phyloP scores from a whole-genome alignment of 2,113 vertebrate species.

The Percina caprodes region DNA sequence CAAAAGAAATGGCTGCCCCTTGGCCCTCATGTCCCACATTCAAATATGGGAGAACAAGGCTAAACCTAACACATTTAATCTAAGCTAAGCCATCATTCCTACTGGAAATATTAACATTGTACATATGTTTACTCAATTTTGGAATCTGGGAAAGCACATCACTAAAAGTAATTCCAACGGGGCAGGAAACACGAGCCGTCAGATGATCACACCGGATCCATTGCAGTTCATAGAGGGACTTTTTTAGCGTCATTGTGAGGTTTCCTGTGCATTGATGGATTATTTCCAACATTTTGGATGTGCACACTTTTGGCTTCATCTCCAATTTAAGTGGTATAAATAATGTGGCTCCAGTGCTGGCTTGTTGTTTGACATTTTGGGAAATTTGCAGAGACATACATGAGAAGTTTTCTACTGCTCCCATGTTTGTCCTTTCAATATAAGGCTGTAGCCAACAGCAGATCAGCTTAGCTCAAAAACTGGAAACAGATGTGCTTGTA shows the following conservation, averaged over 20 bases:
- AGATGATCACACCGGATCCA: neutral
- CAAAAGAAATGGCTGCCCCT: conserved; percentile 50
- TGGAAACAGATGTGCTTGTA: neutral
- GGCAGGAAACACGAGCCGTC: neutral
- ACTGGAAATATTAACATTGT: neutral
- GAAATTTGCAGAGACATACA: neutral
- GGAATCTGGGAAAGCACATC: neutral
- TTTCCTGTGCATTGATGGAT: neutral
- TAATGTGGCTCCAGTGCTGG: neutral
- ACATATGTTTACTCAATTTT: neutral
- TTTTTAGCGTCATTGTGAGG: neutral
- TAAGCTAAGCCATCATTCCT: neutral
- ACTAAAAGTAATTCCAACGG: neutral
- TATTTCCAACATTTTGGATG: neutral
- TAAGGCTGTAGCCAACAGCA: neutral
- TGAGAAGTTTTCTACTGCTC: neutral
- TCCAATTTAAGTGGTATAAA: neutral
- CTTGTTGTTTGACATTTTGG: neutral
- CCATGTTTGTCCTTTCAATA: neutral
- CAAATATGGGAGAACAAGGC: conserved; percentile 24
- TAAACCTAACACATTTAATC: conserved; percentile 1
- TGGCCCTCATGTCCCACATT: conserved; percentile 60
- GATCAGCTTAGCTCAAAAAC: neutral
- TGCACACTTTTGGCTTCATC: neutral
- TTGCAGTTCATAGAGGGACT: neutral